Conservation (phyloP, 2,113 vertebrate species). For the Tragulus kanchil region DNA sequence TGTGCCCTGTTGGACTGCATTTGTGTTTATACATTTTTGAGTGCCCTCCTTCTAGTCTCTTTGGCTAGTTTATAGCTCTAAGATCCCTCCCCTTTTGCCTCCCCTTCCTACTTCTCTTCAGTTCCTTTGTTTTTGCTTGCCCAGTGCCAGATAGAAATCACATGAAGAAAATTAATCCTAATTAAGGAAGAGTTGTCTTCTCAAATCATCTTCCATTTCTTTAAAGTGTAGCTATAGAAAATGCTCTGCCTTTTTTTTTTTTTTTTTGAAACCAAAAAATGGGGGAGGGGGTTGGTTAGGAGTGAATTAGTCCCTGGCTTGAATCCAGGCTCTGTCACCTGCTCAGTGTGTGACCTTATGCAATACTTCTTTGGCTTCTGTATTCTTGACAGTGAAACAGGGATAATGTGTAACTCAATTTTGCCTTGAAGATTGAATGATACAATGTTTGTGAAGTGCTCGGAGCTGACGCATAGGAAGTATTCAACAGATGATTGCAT, state of each 20-base stretch:
- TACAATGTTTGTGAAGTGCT: background rate
- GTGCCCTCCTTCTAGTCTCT: background rate
- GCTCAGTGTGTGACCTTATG: background rate
- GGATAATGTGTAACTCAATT: slow-evolving; percentile 43
- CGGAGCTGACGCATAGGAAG: background rate
- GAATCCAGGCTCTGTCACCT: slow-evolving; percentile 19
- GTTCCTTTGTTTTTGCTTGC: slow-evolving; percentile 12
- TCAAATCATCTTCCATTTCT: background rate
- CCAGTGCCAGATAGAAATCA: slow-evolving; percentile 32
- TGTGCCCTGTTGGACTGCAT: background rate
- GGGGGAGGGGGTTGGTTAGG: background rate
- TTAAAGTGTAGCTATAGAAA: slow-evolving; percentile 21
- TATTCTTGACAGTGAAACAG: slow-evolving; percentile 37
- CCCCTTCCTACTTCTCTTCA: background rate
- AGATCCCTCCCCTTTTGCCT: background rate
- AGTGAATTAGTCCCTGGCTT: background rate
- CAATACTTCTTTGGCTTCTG: background rate
- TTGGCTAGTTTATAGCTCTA: background rate
- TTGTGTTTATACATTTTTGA: background rate
- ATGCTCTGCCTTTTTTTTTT: background rate
- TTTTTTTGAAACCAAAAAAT: background rate
- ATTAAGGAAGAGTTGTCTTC: background rate
- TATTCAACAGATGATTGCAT: background rate
- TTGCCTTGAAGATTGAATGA: slow-evolving; percentile 37
- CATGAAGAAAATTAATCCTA: slow-evolving; percentile 34